These are phyloP conservation scores for Macropus fuliginosus DNA, from an alignment of 2,797 vertebrate species.

Conservation along the genomic window DNA sequence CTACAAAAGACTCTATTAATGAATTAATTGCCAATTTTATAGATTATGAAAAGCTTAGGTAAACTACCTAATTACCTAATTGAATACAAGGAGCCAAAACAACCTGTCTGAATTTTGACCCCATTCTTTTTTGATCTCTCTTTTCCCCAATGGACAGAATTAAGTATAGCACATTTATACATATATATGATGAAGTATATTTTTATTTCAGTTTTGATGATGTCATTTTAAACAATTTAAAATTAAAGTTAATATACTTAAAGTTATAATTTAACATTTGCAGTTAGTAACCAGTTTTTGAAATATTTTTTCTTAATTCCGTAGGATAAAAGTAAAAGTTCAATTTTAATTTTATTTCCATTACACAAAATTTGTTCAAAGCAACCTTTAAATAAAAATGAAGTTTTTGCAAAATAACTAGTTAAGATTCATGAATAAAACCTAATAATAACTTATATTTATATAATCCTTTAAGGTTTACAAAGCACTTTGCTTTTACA, in stretches of 20 bases:
- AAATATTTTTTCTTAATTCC: background rate
- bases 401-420: background rate
- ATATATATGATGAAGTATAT: background rate
- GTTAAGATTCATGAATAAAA: background rate
- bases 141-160: background rate
- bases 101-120: background rate
- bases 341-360: background rate
- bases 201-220: background rate
- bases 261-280: background rate
- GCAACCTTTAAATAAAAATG: background rate
- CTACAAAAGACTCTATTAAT: background rate
- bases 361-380: background rate
- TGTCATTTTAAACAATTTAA: constrained; percentile 2
- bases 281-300: background rate
- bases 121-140: background rate
- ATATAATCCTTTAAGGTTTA: background rate
- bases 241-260: background rate
- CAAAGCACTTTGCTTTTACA: background rate
- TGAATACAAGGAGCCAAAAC: background rate
- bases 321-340: background rate
- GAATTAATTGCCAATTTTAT: background rate
- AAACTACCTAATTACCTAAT: background rate
- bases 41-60: background rate
- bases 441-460: background rate
- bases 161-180: too few relatives aligned